Evolutionary conservation across 2,797 vertebrate genomes (phyloP).

Genomic region (Moxostoma hubbsi): DNA sequence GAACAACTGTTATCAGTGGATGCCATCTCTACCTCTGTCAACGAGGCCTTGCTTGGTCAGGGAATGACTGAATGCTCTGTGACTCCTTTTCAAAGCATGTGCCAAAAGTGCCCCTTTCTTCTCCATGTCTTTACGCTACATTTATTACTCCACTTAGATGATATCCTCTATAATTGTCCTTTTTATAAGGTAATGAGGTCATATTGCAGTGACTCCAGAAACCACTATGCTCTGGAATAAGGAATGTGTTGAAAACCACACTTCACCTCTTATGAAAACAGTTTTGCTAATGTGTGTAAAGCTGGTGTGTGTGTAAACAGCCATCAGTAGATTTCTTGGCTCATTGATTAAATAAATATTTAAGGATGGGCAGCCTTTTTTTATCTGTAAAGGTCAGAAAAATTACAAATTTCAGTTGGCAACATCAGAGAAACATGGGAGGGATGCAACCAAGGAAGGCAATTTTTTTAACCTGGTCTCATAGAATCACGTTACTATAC

Average conservation of each 20-base stretch:
- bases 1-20: slow-evolving; percentile 76
- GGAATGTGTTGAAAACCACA: slow-evolving; percentile 68
- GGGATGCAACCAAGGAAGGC: background rate
- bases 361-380: background rate
- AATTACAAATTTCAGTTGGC: background rate
- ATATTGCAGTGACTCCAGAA: slow-evolving; percentile 71
- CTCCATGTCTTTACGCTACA: slow-evolving; percentile 71
- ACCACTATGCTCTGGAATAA: slow-evolving; percentile 64
- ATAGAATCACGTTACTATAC: too few relatives aligned
- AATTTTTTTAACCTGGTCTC: background rate
- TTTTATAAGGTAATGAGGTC: slow-evolving; percentile 63
- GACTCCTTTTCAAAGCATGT: slow-evolving; percentile 75
- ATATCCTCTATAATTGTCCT: slow-evolving; percentile 69
- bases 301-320: slow-evolving; percentile 10
- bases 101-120: slow-evolving; percentile 62
- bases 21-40: slow-evolving; percentile 78
- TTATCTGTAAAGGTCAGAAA: slow-evolving; percentile 35
- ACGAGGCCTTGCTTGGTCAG: slow-evolving; percentile 70
- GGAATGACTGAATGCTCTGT: slow-evolving; percentile 62
- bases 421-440: background rate
- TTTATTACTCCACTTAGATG: slow-evolving; percentile 77
- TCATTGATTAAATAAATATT: slow-evolving; percentile 23
- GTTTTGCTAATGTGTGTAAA: slow-evolving; percentile 30
- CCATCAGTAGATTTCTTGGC: slow-evolving; percentile 20
- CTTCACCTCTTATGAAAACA: slow-evolving; percentile 57